Percentiles rank a stretch among this genome's conserved stretches.
Conservation (phyloP, 92 coral and sea anemone species). For the Nematostella vectensis region DNA sequence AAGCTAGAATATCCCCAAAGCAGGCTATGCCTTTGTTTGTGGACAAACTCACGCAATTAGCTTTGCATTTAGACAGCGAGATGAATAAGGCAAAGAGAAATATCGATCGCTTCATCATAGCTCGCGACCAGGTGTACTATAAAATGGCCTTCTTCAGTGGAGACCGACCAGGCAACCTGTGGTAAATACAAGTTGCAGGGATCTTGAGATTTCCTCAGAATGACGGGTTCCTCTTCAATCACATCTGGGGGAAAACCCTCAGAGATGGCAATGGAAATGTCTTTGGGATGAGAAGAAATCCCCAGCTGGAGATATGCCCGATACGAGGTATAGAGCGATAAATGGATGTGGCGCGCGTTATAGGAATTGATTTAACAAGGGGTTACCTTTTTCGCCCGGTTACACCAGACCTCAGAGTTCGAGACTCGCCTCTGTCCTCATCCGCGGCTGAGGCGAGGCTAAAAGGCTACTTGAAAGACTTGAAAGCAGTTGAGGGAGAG, state of each 20-base stretch:
- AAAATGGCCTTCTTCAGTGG: slow-evolving; percentile 27
- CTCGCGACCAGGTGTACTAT: slow-evolving; percentile 36
- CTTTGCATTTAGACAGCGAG: slow-evolving; percentile 11
- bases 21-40: slow-evolving; percentile 50
- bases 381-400: not conserved
- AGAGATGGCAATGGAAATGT: slow-evolving; percentile 13
- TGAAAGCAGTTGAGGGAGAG: too few relatives aligned
- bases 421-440: too few relatives aligned
- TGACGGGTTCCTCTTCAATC: slow-evolving; percentile 33
- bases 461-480: too few relatives aligned
- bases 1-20: slow-evolving; percentile 39
- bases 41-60: slow-evolving; percentile 17
- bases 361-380: not conserved
- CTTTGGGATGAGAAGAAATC: not conserved
- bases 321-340: not conserved
- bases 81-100: not conserved
- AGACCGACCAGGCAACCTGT: slow-evolving; percentile 39
- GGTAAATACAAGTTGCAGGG: slow-evolving; percentile 18
- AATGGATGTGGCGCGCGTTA: not conserved
- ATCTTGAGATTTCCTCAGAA: slow-evolving; percentile 37
- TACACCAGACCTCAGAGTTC: too few relatives aligned
- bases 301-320: not conserved
- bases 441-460: too few relatives aligned
- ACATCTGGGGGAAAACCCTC: slow-evolving; percentile 46
- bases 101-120: slow-evolving; percentile 20